Conservation (phyloP, 2,888 invertebrate genomes). For the Mythimna impura region DNA sequence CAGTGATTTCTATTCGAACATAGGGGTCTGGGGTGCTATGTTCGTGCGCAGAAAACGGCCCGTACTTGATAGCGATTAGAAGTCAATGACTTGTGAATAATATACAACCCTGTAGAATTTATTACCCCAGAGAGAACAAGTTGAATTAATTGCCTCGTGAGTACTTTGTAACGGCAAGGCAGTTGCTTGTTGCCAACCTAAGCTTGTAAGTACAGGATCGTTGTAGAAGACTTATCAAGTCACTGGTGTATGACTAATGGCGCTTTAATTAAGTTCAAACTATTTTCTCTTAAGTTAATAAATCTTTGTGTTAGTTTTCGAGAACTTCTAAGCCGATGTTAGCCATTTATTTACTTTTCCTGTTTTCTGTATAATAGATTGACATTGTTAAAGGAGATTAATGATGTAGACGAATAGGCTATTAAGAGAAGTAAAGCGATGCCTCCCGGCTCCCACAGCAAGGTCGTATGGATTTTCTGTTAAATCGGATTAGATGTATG, state of each 20-base stretch:
- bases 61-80: slow-evolving; percentile 2
- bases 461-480: slow-evolving; percentile 39
- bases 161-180: slow-evolving; percentile 12
- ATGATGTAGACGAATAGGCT: slow-evolving; percentile 59
- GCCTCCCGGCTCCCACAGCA: slow-evolving; percentile 8
- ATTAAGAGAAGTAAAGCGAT: slow-evolving; percentile 45
- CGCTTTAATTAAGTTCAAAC: slow-evolving; percentile 35
- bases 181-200: background rate
- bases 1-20: slow-evolving; percentile 37
- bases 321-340: slow-evolving; percentile 19
- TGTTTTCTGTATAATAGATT: slow-evolving; percentile 30
- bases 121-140: slow-evolving; percentile 23
- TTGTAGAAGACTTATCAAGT: slow-evolving; percentile 6
- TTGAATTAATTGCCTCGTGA: slow-evolving; percentile 37
- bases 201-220: slow-evolving; percentile 1
- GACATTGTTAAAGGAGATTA: slow-evolving; percentile 52
- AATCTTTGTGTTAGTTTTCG: slow-evolving; percentile 42
- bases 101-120: slow-evolving; percentile 22
- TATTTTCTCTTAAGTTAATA: slow-evolving; percentile 19
- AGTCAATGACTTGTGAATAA: slow-evolving; percentile 26
- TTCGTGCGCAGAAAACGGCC: background rate
- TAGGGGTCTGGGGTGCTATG: background rate
- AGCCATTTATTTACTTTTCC: slow-evolving; percentile 39
- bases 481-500: slow-evolving; percentile 29
- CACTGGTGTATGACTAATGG: slow-evolving; percentile 21